Evolutionary conservation across 2,797 vertebrate species (phyloP).

Genomic region (Pempheris klunzingeri): DNA sequence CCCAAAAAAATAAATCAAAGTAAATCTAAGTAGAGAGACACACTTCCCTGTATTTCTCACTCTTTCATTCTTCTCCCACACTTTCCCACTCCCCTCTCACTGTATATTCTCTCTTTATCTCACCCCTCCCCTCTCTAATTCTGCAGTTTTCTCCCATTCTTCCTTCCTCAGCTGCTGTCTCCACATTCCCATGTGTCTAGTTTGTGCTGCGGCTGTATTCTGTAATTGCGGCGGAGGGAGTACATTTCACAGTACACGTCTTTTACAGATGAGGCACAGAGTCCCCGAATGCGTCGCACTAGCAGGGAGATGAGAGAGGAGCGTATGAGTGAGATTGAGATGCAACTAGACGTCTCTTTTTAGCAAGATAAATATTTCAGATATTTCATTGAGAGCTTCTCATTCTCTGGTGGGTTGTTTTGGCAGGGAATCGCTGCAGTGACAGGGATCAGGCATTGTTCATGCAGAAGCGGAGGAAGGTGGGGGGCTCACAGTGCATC

Average conservation of each 20-base stretch:
- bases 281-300: slow-evolving; percentile 40
- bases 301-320: slow-evolving; percentile 51
- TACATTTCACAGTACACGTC: slow-evolving; percentile 46
- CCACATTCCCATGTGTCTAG: slow-evolving; percentile 60
- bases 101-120: slow-evolving; percentile 13
- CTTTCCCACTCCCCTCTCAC: background rate
- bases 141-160: slow-evolving; percentile 41
- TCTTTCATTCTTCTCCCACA: slow-evolving; percentile 10
- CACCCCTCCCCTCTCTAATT: slow-evolving; percentile 35
- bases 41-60: slow-evolving; percentile 2
- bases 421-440: slow-evolving; percentile 36
- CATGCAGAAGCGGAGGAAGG: background rate
- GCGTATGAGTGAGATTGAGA: slow-evolving; percentile 50
- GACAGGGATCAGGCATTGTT: slow-evolving; percentile 37
- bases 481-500: slow-evolving; percentile 11
- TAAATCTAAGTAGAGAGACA: slow-evolving; percentile 32
- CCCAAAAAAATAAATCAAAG: slow-evolving; percentile 18
- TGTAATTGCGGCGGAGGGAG: slow-evolving; percentile 65
- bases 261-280: slow-evolving; percentile 56
- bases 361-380: slow-evolving; percentile 60
- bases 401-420: slow-evolving; percentile 20
- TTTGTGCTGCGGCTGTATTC: slow-evolving; percentile 59
- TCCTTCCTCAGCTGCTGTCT: slow-evolving; percentile 18
- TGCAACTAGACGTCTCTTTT: slow-evolving; percentile 56
- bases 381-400: slow-evolving; percentile 51